phyloP scores from a whole-genome alignment of 2,888 invertebrate species.

The Parasteatoda lunata region DNA sequence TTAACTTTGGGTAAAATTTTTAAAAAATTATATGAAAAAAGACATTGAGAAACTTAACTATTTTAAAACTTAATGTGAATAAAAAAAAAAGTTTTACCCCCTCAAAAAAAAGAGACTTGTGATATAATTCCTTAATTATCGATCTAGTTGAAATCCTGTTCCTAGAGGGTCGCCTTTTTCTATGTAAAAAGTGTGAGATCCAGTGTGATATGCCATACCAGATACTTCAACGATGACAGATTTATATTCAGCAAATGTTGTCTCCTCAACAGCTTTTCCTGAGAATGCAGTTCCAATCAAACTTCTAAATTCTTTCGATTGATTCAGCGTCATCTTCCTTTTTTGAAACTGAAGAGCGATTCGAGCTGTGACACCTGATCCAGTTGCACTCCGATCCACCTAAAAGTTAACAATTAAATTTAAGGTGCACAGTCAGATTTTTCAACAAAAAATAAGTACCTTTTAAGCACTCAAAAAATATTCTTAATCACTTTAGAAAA shows the following conservation, averaged over 20 bases:
- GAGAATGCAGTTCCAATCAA: slow-evolving; percentile 71
- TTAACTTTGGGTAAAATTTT: no score
- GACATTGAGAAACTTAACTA: no score
- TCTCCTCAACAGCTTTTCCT: slow-evolving; percentile 54
- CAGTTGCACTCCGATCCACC: slow-evolving; percentile 75
- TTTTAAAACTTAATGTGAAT: no score
- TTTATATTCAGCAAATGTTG: slow-evolving; percentile 47
- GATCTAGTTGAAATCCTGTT: slow-evolving; percentile 71
- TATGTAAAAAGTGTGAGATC: slow-evolving; percentile 71
- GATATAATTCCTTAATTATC: background rate
- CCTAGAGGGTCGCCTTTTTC: slow-evolving; percentile 73
- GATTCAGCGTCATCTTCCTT: slow-evolving; percentile 71
- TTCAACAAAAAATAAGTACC: no score
- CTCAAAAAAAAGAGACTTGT: no score
- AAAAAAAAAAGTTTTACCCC: no score
- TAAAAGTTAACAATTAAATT: slow-evolving; percentile 59
- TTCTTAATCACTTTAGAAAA: no score
- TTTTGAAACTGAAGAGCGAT: slow-evolving; percentile 73
- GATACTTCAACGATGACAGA: slow-evolving; percentile 74
- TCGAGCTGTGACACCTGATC: slow-evolving; percentile 74
- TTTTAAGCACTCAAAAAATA: no score
- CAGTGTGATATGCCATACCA: slow-evolving; percentile 71
- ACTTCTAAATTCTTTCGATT: slow-evolving; percentile 72
- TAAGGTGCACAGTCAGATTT: no score
- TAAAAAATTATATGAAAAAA: no score